Evolutionary conservation across 2,113 vertebrate genomes (phyloP), one percentile per base, ranked within the genome.

Genomic region (Aptenodytes patagonicus): DNA sequence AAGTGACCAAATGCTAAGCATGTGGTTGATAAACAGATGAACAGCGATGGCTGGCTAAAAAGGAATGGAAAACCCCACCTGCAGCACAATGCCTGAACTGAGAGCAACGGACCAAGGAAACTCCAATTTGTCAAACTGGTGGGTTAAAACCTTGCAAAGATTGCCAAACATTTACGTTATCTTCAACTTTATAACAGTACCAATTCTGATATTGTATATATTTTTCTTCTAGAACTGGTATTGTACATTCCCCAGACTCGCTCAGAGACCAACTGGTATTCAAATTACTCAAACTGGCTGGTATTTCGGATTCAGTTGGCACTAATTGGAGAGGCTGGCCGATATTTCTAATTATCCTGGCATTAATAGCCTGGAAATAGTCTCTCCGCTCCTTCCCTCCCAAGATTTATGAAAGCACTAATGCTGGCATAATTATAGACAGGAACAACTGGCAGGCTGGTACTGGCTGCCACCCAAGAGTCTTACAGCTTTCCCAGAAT

Each of bases 301-400:
- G 92, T 93, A 95, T 97, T 97, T 97, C 46, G 64, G 90, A 92
- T 72, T 87, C 87, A 90, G 9, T 28, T 97, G 97, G 97, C 96
- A 97, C 90, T 94, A 81, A 95, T 25, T 95, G 92, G 96, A 93
- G 88, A 95, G 97, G 89, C 60, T 98, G 97, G 97, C 95, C 91
- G 95, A 94, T 97, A 98, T 97, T 98, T 98, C 95, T 94, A 98
- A 97, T 86, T 97, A 97, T 93, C 79, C 97, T 97, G 95, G 96
- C 94, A 97, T 98, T 98, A 98, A 97, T 60, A 95, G 92, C 90
- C 85, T 98, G 95, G 95, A 97, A 97, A 96, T 61, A 86, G 95
- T 83, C 64, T 97, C 94, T 97, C 94, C 2, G 8, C 96, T 96
- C 90, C 86, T 95, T 94, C 87, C 80, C 97, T 96, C 90, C 83